phyloP scores from a whole-genome alignment of 2,113 vertebrate species.

The Sitta europaea region DNA sequence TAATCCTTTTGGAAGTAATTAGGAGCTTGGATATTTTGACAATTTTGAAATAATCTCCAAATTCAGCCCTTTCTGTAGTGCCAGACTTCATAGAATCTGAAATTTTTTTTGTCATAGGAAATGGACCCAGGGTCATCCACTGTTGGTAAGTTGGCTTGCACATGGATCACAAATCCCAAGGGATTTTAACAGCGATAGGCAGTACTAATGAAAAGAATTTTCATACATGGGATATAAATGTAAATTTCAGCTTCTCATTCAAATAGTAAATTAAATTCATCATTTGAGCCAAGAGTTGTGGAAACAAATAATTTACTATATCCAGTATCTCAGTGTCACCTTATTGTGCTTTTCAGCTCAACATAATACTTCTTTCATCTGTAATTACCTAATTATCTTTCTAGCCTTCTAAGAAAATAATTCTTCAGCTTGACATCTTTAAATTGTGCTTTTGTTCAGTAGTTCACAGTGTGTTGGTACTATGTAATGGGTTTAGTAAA shows the following conservation, averaged over 20 bases:
- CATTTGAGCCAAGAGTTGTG: not conserved
- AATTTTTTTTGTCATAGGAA: not conserved
- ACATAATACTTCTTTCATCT: not conserved
- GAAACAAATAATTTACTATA: not conserved
- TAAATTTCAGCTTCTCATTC: not conserved
- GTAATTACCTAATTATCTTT: not conserved
- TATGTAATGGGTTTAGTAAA: not conserved
- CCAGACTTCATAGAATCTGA: not conserved
- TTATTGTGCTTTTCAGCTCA: not conserved
- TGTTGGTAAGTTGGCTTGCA: not conserved
- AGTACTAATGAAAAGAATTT: not conserved
- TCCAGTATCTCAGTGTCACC: not conserved
- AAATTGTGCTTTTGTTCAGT: not conserved
- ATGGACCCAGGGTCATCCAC: not conserved
- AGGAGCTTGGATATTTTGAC: not conserved
- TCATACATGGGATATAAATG: not conserved
- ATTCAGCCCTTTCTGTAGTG: not conserved
- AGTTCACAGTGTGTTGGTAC: not conserved
- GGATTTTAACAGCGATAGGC: not conserved
- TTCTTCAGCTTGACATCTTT: not conserved
- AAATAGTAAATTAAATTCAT: not conserved
- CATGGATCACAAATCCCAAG: not conserved
- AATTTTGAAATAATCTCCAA: not conserved
- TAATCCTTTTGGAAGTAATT: not conserved
- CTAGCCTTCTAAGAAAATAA: not conserved